A percentile compares a stretch with the other conserved stretches of the same genome.
Conservation (phyloP, 2,888 invertebrate species). For the Drosophila incognita region DNA sequence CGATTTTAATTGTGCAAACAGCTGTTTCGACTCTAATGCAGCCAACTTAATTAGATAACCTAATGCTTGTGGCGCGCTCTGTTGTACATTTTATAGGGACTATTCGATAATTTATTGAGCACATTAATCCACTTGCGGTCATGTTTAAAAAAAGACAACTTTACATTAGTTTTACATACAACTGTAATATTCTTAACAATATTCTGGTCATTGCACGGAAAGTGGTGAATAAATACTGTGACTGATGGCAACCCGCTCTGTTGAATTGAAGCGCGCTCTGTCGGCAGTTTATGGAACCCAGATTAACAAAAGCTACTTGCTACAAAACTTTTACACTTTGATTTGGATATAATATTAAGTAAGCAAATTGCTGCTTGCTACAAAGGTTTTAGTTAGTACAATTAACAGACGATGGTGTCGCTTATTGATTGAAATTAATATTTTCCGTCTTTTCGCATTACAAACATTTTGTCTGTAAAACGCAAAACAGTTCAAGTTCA, state of each 20-base stretch:
- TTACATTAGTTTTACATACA: neutral
- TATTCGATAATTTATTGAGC: constrained; percentile 6
- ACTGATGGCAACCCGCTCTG: neutral
- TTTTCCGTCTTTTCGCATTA: neutral
- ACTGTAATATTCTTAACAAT: neutral
- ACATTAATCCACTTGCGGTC: neutral
- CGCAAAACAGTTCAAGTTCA: neutral
- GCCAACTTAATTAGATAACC: constrained; percentile 24
- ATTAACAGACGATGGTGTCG: neutral
- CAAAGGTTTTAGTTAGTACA: neutral
- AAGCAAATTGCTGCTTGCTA: neutral
- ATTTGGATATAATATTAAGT: neutral
- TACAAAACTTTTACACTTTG: neutral
- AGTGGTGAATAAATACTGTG: too few species aligned
- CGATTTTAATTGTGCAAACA: constrained; percentile 33
- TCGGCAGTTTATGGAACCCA: neutral
- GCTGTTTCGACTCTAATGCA: constrained; percentile 31
- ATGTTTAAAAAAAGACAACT: neutral
- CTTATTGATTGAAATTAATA: neutral
- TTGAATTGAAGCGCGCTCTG: constrained; percentile 7
- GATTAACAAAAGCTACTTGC: neutral
- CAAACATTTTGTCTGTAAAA: neutral
- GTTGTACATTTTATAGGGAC: neutral
- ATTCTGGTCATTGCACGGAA: neutral
- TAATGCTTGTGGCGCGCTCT: constrained; percentile 25